These are phyloP conservation scores for Orestias chungarensis DNA, from an alignment of 2,797 vertebrate species.

Conservation along the genomic window DNA sequence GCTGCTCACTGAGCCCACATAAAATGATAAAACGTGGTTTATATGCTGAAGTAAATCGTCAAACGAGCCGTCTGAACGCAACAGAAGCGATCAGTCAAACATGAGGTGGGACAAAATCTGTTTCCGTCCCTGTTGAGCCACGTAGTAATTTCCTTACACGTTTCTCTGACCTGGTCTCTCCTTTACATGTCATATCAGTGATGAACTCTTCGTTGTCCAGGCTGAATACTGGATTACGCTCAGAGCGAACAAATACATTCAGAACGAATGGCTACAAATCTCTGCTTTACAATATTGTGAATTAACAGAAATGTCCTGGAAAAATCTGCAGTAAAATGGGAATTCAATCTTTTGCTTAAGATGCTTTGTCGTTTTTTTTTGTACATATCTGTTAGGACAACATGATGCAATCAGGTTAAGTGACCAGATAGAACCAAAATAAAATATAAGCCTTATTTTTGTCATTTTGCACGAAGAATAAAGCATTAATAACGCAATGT, in stretches of 20 bases:
- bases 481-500: conserved; percentile 77
- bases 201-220: background rate
- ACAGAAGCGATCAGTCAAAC: conserved; percentile 45
- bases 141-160: conserved; percentile 20
- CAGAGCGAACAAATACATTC: background rate
- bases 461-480: conserved; percentile 73
- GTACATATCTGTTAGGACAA: conserved; percentile 34
- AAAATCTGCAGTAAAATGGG: background rate
- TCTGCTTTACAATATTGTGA: background rate
- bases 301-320: background rate
- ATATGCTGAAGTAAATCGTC: conserved; percentile 55
- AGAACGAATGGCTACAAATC: background rate
- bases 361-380: background rate
- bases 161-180: conserved; percentile 14
- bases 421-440: conserved; percentile 40
- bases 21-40: conserved; percentile 63
- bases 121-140: conserved; percentile 18
- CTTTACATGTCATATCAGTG: background rate
- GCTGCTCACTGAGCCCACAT: conserved; percentile 56
- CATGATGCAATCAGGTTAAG: conserved; percentile 45
- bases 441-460: conserved; percentile 54
- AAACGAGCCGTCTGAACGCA: conserved; percentile 36
- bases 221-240: background rate
- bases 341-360: background rate
- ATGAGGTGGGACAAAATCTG: conserved; percentile 18